Percentiles rank a stretch among this genome's conserved stretches.
Evolutionary conservation across 1,140 invertebrate genomes (phyloP).

Genomic region (Eumaeus atala): DNA sequence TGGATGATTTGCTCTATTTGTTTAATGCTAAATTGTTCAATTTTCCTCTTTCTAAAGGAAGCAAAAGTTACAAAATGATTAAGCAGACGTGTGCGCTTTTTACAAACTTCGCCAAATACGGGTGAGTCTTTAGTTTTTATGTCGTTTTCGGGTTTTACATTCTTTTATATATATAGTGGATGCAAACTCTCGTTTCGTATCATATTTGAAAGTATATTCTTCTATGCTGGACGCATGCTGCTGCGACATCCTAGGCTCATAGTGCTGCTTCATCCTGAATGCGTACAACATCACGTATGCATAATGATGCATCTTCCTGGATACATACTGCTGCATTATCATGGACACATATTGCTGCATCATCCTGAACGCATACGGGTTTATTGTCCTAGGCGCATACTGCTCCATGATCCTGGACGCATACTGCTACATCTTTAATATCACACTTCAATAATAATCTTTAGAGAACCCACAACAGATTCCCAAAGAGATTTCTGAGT

Average conservation of each 20-base stretch:
- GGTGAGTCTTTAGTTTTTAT: conserved; percentile 51
- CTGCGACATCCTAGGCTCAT: neutral
- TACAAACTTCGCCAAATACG: conserved; percentile 74
- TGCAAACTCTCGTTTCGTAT: too few relatives aligned
- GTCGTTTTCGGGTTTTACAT: too few relatives aligned
- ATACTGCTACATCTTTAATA: neutral
- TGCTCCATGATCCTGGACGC: neutral
- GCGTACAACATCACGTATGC: too few relatives aligned
- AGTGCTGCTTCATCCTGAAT: neutral
- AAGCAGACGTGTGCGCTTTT: conserved; percentile 63
- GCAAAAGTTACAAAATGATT: conserved; percentile 43
- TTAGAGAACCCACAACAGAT: too few relatives aligned
- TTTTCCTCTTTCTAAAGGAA: conserved; percentile 30
- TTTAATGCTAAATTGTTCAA: conserved; percentile 36
- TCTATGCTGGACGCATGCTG: too few relatives aligned
- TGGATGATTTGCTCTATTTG: conserved; percentile 51
- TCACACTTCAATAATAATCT: too few relatives aligned
- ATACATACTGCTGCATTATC: too few relatives aligned
- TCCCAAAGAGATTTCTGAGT: too few relatives aligned
- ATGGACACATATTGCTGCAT: neutral
- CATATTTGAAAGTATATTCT: too few relatives aligned
- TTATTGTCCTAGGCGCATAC: too few relatives aligned
- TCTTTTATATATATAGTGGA: too few relatives aligned
- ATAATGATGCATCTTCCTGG: too few relatives aligned
- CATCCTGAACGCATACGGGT: neutral